These are phyloP conservation scores for Corythornis madagascariensis DNA, from an alignment of 2,113 vertebrate genomes.

Conservation along the genomic window DNA sequence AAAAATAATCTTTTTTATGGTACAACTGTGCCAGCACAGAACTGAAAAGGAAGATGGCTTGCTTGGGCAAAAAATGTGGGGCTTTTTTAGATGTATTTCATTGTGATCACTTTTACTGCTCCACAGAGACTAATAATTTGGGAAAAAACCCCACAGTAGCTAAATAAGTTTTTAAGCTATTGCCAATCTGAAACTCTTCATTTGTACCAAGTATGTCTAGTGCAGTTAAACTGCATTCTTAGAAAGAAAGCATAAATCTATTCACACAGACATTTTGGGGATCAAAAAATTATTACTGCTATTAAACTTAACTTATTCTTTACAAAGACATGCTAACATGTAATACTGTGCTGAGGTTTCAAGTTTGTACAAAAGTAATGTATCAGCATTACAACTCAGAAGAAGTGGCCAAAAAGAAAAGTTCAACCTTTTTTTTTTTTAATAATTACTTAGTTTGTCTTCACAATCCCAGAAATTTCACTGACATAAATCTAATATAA, in stretches of 20 bases:
- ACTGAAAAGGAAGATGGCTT: background rate
- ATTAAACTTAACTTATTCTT: background rate
- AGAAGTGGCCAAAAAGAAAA: background rate
- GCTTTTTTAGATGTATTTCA: background rate
- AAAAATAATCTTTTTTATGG: background rate
- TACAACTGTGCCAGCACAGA: background rate
- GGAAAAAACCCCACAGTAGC: background rate
- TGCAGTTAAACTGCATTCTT: background rate
- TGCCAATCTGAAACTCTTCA: background rate
- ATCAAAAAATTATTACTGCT: background rate
- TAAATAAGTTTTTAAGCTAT: conserved; percentile 4
- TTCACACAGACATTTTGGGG: background rate
- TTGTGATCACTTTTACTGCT: background rate
- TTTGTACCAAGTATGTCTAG: background rate
- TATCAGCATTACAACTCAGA: background rate
- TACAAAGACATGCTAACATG: background rate
- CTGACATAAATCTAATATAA: background rate
- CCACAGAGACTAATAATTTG: background rate
- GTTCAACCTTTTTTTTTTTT: background rate
- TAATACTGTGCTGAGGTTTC: background rate
- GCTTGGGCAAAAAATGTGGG: background rate
- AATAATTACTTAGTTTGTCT: background rate
- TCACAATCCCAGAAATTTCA: background rate
- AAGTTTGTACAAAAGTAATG: background rate
- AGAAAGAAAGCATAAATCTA: conserved; percentile 6